Percentiles rank a stretch among this genome's conserved stretches.
Evolutionary conservation across 1,140 invertebrate genomes (phyloP).

Genomic region (Sycophaga agraensis): DNA sequence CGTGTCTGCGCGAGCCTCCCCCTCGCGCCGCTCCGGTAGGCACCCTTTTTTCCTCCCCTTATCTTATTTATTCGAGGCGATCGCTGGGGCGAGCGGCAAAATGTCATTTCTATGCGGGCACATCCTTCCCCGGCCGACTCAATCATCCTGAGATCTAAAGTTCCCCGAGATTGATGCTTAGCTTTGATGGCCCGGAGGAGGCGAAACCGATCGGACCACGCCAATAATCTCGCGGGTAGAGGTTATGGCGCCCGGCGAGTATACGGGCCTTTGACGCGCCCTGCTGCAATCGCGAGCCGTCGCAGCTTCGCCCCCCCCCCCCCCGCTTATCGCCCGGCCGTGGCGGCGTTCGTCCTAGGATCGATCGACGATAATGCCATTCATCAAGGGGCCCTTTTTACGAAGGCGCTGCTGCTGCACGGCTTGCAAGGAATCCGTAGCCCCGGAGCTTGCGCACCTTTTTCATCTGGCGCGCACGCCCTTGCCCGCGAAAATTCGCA

Average conservation of each 20-base stretch:
- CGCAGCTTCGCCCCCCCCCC: neutral
- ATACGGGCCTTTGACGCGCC: too few relatives aligned
- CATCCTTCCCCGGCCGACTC: neutral
- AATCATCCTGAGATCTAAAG: constrained; percentile 25
- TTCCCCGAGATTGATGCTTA: constrained; percentile 7
- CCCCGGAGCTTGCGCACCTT: too few relatives aligned
- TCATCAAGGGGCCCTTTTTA: constrained; percentile 16
- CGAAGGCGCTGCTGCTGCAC: too few relatives aligned
- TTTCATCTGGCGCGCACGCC: too few relatives aligned
- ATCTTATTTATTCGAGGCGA: constrained; percentile 4
- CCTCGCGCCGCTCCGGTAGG: neutral
- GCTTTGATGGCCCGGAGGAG: constrained; percentile 1
- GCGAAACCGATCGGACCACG: constrained; percentile 5
- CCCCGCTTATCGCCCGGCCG: neutral
- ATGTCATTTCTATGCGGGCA: constrained; percentile 19
- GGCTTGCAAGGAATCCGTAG: too few relatives aligned
- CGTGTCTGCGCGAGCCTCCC: neutral
- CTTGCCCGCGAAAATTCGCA: too few relatives aligned
- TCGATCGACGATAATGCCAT: constrained; percentile 18
- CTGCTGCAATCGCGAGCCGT: too few relatives aligned
- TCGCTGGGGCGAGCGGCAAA: neutral
- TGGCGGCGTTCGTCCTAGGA: too few relatives aligned
- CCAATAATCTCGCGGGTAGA: constrained; percentile 9
- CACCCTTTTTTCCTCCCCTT: neutral
- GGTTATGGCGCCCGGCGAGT: too few relatives aligned